A percentile compares a stretch with the other conserved stretches of the same genome.
Evolutionary conservation across 2,888 invertebrate species (phyloP).

Genomic region (Lamellibrachia columna): DNA sequence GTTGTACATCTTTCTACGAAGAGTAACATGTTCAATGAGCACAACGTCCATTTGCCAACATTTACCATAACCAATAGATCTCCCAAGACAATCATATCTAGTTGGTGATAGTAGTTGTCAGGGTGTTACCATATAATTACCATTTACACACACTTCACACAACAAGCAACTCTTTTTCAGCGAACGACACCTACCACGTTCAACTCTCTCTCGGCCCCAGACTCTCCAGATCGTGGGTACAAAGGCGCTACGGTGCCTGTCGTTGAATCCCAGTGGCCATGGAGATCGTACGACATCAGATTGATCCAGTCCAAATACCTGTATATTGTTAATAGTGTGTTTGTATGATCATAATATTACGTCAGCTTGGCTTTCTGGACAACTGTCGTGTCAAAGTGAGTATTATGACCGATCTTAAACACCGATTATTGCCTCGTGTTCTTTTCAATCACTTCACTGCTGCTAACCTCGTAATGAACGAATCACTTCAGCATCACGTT

Average conservation of each 20-base stretch:
- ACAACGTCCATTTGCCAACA: neutral
- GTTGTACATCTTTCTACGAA: neutral
- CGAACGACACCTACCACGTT: constrained; percentile 6
- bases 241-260: constrained; percentile 34
- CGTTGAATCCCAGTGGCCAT: constrained; percentile 34
- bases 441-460: too few relatives aligned
- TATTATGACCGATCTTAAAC: neutral
- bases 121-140: neutral
- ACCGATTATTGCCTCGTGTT: constrained; percentile 24
- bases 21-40: neutral
- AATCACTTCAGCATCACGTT: constrained; percentile 36
- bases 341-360: neutral
- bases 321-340: neutral
- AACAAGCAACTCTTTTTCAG: neutral
- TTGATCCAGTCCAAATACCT: constrained; percentile 33
- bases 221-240: neutral
- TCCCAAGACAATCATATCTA: neutral
- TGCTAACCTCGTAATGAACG: neutral
- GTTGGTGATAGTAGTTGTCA: neutral
- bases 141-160: neutral
- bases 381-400: neutral
- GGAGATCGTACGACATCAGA: constrained; percentile 36
- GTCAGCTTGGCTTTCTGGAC: neutral
- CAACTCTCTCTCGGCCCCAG: neutral
- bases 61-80: neutral